Base-by-base conservation (phyloP, 2,888 invertebrate species). In the Aphodius granarius region DNA sequence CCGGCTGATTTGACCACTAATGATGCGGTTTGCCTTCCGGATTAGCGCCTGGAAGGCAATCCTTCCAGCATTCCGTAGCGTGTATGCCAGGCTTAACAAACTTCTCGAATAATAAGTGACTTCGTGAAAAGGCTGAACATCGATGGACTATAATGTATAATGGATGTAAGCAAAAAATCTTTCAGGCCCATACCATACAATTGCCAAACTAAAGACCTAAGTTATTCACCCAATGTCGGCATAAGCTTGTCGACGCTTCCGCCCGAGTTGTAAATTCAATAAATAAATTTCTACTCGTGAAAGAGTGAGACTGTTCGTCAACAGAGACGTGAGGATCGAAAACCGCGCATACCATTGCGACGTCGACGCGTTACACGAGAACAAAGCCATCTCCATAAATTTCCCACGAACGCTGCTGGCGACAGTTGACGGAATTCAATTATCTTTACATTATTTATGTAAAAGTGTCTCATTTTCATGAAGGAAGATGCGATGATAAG, bases 401-500 rank as follows among this genome's bases (percentile, higher is more conserved):
- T 43, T 43, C 1, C 9, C 43, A 13, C 43, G 43, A 43, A 13
- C 43, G 43, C 43, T 43, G 43, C 43, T 9, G 3, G 43, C 43
- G 43, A 43, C 43, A 43, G 43, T 43, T 43, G 43, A 43, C 68
- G 68, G 68, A 68, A 68, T 68, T 68, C 68, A 20, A 68, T 68
- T 68, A 68, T 22, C 20, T 22, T 20, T 68, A 21, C 68, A 68
- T 68, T 68, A 68, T 68, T 68, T 68, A 68, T 68, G 68, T 68
- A 68, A 68, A 68, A 68, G 21, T 68, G 68, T 9, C 68, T 68
- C 68, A 20, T 22, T 68, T 68, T n/a, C 6, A 68, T 2, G 43
- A 21, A 20, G 68, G 68, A 20, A 68, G 19, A 66, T 66, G 20
- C 68, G 21, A 20, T 68, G 68, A 68, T 68, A 68, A 68, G 68